Base-by-base conservation (phyloP, 2,888 invertebrate species). In the Himalopsyche tibetana region DNA sequence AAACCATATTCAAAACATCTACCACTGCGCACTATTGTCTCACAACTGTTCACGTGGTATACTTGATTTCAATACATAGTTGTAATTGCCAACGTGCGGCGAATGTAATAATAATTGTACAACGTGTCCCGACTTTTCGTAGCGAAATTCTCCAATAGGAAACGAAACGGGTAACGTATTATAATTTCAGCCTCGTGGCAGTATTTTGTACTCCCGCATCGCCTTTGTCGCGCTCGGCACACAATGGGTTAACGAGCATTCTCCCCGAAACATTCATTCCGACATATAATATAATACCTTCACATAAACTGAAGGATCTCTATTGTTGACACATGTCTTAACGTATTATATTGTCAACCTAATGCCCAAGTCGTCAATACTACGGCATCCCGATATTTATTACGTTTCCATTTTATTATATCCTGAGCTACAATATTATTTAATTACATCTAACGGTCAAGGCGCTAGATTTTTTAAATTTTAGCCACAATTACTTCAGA, bases 231-330 rank as follows among this genome's bases (percentile, higher is more conserved):
- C 19, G 63, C 63, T 63, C 11, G 19, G 63, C 63, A 63, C 63
- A 63, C 63, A 63, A 63, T 63, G 63, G 63, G 63, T 63, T 19
- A 63, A 28, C 63, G 63, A 63, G 28, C 63, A 63, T 28, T n/a
- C 8, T 63, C 63, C 5, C 19, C 56, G n/a, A 56, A 17, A 19
- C n/a, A 56, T 19, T 56, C 6, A 6, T 56, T 19, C 6, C 63
- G 6, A 6, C 63, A 8, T 56, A 17, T 19, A n/a, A 63, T 63
- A 63, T 28, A 15, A 63, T 19, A 2, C 19, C 8, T 19, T n/a
- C 1, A n/a, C 28, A 63, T 63, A 63, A 63, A 63, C 63, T 28
- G 2, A 63, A 11, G 28, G 63, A 63, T 63, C 28, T 63, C 63
- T 63, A 4, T 63, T 19, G 19, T 19, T 63, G 9, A 3, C 5